Base-by-base conservation (phyloP, 2,797 vertebrate genomes). In the Phoeniculus purpureus region DNA sequence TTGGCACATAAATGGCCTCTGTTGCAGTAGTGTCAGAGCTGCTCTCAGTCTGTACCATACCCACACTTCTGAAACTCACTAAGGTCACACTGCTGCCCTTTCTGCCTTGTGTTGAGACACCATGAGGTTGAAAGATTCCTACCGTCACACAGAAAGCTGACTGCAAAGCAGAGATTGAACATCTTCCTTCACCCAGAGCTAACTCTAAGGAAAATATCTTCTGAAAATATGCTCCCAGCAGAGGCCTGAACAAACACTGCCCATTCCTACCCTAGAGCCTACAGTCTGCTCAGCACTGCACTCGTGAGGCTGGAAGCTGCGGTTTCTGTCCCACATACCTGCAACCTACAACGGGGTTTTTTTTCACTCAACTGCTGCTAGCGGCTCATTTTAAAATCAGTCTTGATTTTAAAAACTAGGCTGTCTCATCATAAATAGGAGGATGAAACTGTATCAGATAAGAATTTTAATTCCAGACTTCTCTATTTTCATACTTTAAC, bases 221-320 rank as follows among this genome's bases (percentile, higher is more conserved):
- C 59, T 56, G 79, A 75, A 81, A 83, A 73, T 32, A 10, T 54
- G 45, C 55, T 77, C 47, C 55, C 47, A 54, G 85, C n/a, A 64
- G 66, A 32, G 23, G 29, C 60, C 70, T 73, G 77, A 76, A 5
- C 40, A 65, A 84, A 56, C 0, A 4, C 87, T 43, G 84, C 67
- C 65, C 32, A 5, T 5, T 59, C 45, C 68, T 93, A 87, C 61
- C 50, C 78, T 32, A 4, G 32, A 56, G 50, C 3, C 51, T 23
- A 16, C 0, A 2, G 12, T 81, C 90, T 90, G 88, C 91, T 89
- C 89, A 93, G 90, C 80, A 72, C 76, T 87, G 91, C 92, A 66
- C 86, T 93, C 77, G 27, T 75, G 87, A 95, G 93, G 81, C 81
- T 92, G 75, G 86, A 77, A 43, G 29, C 93, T 90, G 86, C 3